phyloP scores from a whole-genome alignment of 1,140 invertebrate species.

The Cardiocondyla obscurior region DNA sequence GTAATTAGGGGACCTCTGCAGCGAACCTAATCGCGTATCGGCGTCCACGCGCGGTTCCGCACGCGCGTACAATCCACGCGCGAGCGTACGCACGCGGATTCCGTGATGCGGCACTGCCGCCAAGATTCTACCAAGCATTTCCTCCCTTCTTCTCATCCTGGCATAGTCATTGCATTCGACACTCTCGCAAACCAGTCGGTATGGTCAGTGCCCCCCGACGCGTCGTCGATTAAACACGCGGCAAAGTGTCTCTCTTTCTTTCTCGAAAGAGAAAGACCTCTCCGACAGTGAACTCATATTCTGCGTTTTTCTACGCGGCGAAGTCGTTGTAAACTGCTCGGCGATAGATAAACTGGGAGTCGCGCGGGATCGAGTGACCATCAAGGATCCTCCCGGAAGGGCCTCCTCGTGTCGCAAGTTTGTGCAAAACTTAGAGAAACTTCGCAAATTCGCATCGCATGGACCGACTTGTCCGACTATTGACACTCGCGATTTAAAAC shows the following conservation, averaged over 20 bases:
- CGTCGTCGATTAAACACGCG: constrained; percentile 42
- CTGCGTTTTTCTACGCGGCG: neutral
- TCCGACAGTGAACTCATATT: neutral
- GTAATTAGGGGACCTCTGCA: too few relatives aligned
- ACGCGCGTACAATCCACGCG: neutral
- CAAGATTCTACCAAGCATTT: constrained; percentile 52
- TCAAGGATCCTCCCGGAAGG: neutral
- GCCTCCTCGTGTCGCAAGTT: neutral
- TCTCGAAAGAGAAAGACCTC: neutral
- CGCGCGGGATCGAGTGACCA: neutral
- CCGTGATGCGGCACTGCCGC: neutral
- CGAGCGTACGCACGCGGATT: neutral
- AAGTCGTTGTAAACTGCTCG: neutral
- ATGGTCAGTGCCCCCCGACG: constrained; percentile 68
- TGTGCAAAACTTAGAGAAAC: neutral
- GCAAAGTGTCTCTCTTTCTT: neutral
- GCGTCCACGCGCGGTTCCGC: neutral
- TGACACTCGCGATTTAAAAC: neutral
- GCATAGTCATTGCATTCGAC: constrained; percentile 65
- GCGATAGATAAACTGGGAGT: neutral
- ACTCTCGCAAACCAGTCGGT: constrained; percentile 59
- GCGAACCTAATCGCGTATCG: neutral
- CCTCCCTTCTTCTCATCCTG: constrained; percentile 17
- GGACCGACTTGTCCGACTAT: neutral
- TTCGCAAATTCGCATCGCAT: neutral